Percentiles rank a stretch among this genome's conserved stretches.
Evolutionary conservation across 2,888 invertebrate genomes (phyloP).

Genomic region (Fragum whitleyi): DNA sequence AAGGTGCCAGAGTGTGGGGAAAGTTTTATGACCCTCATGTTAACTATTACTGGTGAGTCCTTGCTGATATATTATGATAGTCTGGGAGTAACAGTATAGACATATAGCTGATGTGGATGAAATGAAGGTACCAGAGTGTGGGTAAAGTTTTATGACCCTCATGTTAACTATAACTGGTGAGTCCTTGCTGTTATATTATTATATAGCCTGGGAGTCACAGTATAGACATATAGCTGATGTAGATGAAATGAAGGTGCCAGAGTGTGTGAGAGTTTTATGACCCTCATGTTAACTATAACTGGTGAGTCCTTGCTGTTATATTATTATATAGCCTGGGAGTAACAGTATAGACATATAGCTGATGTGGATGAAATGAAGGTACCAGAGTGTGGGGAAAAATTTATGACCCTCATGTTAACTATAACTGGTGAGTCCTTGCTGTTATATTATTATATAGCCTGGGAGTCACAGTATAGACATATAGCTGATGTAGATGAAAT

Average conservation of each 20-base stretch:
- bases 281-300: conserved; percentile 93
- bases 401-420: conserved; percentile 93
- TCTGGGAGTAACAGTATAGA: conserved; percentile 88
- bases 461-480: conserved; percentile 87
- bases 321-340: no score
- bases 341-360: no score
- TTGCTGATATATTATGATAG: no score
- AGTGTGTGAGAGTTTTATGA: conserved; percentile 95
- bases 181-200: no score
- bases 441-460: no score
- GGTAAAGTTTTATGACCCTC: conserved; percentile 94
- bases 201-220: no score
- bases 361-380: no score
- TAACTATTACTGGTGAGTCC: conserved; percentile 95
- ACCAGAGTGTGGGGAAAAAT: conserved; percentile 95
- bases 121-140: conserved; percentile 92
- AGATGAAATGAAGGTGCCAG: no score
- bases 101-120: conserved; percentile 85
- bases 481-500: conserved; percentile 84
- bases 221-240: no score
- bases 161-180: conserved; percentile 92
- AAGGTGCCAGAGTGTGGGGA: conserved; percentile 96
- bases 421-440: conserved; percentile 89
- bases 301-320: conserved; percentile 83
- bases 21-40: conserved; percentile 93